Base-by-base conservation (phyloP, 2,888 invertebrate genomes). In the Ischnus inquisitorius region DNA sequence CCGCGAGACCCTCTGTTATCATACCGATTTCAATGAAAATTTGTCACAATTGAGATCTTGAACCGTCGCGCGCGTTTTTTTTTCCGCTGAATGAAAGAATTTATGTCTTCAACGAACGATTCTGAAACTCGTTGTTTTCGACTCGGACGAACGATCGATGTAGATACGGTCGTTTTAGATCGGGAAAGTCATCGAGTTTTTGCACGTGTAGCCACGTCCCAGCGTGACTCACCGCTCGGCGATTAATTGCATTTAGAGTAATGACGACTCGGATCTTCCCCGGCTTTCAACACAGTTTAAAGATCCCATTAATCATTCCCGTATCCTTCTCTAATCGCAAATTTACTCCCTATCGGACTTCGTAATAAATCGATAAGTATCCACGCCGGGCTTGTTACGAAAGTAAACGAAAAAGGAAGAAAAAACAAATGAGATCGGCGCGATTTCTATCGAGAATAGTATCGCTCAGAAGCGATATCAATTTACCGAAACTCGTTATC, bases 401-500 rank as follows among this genome's bases (percentile, higher is more conserved):
- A 1, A 6, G 43, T n/a, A 43, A 71, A n/a, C 4, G 8, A 19
- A 34, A 25, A 19, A 34, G 48, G 43, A 14, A 28, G 62, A 34
- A n/a, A 54, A 43, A 14, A 28, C 51, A 34, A n/a, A 64, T 43
- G 64, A 76, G 68, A 76, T 46, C 10, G 46, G 6, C 19, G 28
- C 10, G 16, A 16, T 48, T 62, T 51, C 5, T 16, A 12, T 8
- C 19, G 28, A 46, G 34, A 43, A 57, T 25, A 46, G 46, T 76
- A 72, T 77, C 77, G n/a, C 16, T 16, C n/a, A 5, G 34, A 51
- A 57, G 43, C 43, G 76, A 72, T 74, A 74, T 22, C 67, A 82
- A 82, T 82, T 75, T 60, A 69, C 57, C 72, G 65, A 60, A 74
- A 19, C 51, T 16, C 64, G 60, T 41, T 68, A 86, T 82, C 82